Evolutionary conservation across 2,797 vertebrate genomes (phyloP), one percentile per base, ranked within the genome.

Genomic region (Leptoclinus maculatus): DNA sequence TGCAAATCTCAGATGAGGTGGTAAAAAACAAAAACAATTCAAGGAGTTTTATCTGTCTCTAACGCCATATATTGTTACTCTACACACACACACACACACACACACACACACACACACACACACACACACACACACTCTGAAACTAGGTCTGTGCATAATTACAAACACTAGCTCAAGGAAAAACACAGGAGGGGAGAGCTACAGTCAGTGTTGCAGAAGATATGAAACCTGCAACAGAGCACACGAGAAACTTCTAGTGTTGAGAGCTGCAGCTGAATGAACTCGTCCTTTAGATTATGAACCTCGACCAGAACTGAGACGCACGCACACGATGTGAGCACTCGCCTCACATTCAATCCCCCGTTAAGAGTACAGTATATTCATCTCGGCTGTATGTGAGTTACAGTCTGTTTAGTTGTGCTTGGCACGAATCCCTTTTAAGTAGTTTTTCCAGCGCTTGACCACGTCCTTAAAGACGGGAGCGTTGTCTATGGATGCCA

Each of bases 381-480:
- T 29, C 51, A 41, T 27, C 71, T 59, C 57, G 39, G 70, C 39
- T 74, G 38, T 68, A 13, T 58, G 68, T 51, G 32, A 66, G 56
- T 57, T 12, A 17, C 66, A 67, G 11, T 13, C 80, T 82, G 87
- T 91, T 95, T 95, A 99, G 94, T 99, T 99, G 97, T 99, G 98
- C 96, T 99, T 99, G 68, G 98, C 98, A 84, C 97, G 91, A 11
- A 96, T 95, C 43, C 98, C 98, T 71, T 97, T 96, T 79, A 99
- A 95, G 94, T 99, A 99, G 88, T 95, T 97, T 89, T 98, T 99
- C 98, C 98, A 99, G 79, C 98, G 93, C 89, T 95, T 97, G 68
- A 97, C 91, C 38, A 97, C 97, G 45, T 99, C 98, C 89, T 88
- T 97, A 93, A 99, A 99, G 91, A 99, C 27, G 34, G 97, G 95